Conservation (phyloP, 23 tunicate species). For the Diplosoma virens region DNA sequence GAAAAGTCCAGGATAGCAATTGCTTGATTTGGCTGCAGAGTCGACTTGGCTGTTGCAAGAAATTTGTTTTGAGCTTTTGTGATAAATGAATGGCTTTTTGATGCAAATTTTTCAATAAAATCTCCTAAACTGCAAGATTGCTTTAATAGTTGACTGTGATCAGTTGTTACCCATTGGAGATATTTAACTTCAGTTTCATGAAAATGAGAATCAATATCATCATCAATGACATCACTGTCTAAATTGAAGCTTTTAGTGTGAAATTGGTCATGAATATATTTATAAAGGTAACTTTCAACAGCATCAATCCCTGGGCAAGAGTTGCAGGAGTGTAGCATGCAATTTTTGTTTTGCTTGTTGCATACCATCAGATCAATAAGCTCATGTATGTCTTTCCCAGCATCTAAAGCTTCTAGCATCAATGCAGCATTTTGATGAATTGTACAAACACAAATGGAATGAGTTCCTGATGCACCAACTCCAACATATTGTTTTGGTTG, state of each 20-base stretch:
- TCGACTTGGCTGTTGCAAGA: neutral
- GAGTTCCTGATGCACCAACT: conserved; percentile 21
- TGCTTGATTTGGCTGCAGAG: conserved; percentile 3
- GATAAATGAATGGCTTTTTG: conserved; percentile 25
- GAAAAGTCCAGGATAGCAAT: conserved; percentile 18
- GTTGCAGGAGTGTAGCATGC: conserved; percentile 13
- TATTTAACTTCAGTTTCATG: conserved; percentile 15
- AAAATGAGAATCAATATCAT: neutral
- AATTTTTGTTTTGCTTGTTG: conserved; percentile 11
- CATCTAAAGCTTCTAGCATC: neutral
- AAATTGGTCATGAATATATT: neutral
- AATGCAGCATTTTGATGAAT: conserved; percentile 30
- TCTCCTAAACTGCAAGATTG: neutral
- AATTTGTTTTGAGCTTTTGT: conserved; percentile 23
- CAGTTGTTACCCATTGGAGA: conserved; percentile 22
- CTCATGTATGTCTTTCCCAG: neutral
- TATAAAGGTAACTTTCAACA: neutral
- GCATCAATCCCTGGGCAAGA: neutral
- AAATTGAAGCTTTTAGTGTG: neutral
- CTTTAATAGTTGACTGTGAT: conserved; percentile 3
- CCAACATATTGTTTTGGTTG: conserved; percentile 16
- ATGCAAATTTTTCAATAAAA: neutral
- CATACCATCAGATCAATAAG: conserved; percentile 19
- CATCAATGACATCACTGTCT: neutral
- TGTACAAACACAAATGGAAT: conserved; percentile 31